Percentiles rank a stretch among this genome's conserved stretches.
These are phyloP conservation scores for Andrena praecox DNA, from an alignment of 2,888 invertebrate species.

Conservation along the genomic window DNA sequence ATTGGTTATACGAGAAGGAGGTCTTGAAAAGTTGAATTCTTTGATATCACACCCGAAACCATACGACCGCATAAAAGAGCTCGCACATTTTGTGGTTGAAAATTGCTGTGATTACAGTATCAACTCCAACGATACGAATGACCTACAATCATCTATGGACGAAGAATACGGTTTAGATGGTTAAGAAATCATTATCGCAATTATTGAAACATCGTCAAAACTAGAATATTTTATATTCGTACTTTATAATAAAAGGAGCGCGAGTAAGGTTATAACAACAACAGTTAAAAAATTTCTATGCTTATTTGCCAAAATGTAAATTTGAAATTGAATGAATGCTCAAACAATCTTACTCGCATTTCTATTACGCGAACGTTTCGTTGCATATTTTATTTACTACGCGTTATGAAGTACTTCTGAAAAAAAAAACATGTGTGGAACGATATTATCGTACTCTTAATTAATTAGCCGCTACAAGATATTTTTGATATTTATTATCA, in stretches of 20 bases:
- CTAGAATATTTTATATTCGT: constrained; percentile 37
- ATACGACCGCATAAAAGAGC: constrained; percentile 89
- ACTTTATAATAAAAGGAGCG: constrained; percentile 35
- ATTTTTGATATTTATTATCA: constrained; percentile 43
- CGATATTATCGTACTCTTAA: constrained; percentile 38
- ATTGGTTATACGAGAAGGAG: constrained; percentile 94
- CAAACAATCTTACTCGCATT: constrained; percentile 44
- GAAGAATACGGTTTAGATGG: constrained; percentile 63
- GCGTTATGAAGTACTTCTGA: constrained; percentile 34
- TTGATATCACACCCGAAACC: constrained; percentile 88
- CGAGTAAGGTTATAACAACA: constrained; percentile 41
- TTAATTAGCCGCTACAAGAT: constrained; percentile 38
- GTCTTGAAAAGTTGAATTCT: constrained; percentile 90
- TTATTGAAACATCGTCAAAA: constrained; percentile 25
- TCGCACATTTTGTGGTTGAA: constrained; percentile 89
- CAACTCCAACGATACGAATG: constrained; percentile 49
- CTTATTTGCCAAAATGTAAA: constrained; percentile 44
- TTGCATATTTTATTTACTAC: constrained; percentile 47
- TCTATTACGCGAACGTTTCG: constrained; percentile 28
- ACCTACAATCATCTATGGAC: constrained; percentile 59
- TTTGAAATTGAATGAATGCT: constrained; percentile 47
- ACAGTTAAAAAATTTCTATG: constrained; percentile 25
- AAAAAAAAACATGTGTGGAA: constrained; percentile 10
- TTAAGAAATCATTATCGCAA: constrained; percentile 47
- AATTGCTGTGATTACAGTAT: constrained; percentile 86